phyloP scores from a whole-genome alignment of 2,797 vertebrate genomes.

The Chloroceryle amazona region DNA sequence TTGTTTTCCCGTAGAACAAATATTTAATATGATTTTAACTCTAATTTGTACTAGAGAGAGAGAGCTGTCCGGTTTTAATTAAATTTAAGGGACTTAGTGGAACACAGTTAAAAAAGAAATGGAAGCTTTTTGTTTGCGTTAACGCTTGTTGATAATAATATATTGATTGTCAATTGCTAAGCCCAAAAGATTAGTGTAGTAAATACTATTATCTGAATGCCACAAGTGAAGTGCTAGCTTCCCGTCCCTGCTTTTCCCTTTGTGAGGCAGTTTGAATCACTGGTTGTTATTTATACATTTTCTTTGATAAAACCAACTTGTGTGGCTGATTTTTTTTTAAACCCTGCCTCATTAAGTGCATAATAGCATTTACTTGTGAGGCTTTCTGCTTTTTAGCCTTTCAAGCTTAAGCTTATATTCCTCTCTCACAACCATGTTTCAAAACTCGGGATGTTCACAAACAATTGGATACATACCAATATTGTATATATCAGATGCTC shows the following conservation, averaged over 20 bases:
- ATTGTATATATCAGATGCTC: conserved; percentile 67
- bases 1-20: conserved; percentile 62
- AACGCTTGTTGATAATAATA: conserved; percentile 73
- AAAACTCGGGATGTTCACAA: conserved; percentile 76
- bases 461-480: conserved; percentile 74
- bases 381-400: conserved; percentile 70
- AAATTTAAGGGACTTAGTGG: conserved; percentile 63
- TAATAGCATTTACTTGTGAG: conserved; percentile 73
- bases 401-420: conserved; percentile 74
- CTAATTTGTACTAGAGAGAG: conserved; percentile 53
- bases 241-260: conserved; percentile 75
- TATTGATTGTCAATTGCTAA: conserved; percentile 73
- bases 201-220: conserved; percentile 77
- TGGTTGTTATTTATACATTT: conserved; percentile 80
- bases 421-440: conserved; percentile 68
- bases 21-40: conserved; percentile 75
- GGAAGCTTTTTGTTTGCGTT: conserved; percentile 68
- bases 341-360: conserved; percentile 74
- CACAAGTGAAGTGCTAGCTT: conserved; percentile 77
- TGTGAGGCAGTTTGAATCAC: conserved; percentile 77
- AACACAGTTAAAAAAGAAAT: conserved; percentile 37
- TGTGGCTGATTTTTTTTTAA: conserved; percentile 74
- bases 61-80: conserved; percentile 64
- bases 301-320: conserved; percentile 80
- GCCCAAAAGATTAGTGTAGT: conserved; percentile 76